Conservation (phyloP, 2,888 invertebrate species). For the Apamea crenata region DNA sequence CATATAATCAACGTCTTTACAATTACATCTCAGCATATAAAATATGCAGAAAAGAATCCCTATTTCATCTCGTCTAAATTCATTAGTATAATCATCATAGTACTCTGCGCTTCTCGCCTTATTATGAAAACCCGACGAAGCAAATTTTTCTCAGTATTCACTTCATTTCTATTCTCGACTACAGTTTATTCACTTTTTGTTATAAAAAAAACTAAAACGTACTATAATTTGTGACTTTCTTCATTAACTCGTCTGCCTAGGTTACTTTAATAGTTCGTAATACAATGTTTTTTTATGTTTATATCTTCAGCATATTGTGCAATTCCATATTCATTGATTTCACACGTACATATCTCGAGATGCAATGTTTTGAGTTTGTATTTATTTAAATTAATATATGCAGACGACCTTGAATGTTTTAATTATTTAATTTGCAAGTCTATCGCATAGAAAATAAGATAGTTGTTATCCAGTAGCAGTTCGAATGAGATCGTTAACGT, state of each 20-base stretch:
- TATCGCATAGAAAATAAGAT: slow-evolving; percentile 17
- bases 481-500: slow-evolving; percentile 47
- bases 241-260: background rate
- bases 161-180: slow-evolving; percentile 55
- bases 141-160: slow-evolving; percentile 57
- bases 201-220: slow-evolving; percentile 24
- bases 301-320: slow-evolving; percentile 20
- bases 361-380: slow-evolving; percentile 12
- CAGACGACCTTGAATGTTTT: slow-evolving; percentile 24
- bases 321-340: slow-evolving; percentile 14
- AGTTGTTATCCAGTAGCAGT: slow-evolving; percentile 35
- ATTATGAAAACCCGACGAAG: slow-evolving; percentile 48
- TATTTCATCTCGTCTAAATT: slow-evolving; percentile 56
- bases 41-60: background rate
- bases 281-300: slow-evolving; percentile 18
- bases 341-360: background rate
- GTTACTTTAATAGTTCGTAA: slow-evolving; percentile 13
- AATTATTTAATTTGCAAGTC: slow-evolving; percentile 36
- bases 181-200: slow-evolving; percentile 44
- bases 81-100: slow-evolving; percentile 52
- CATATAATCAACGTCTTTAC: background rate
- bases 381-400: slow-evolving; percentile 8
- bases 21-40: background rate
- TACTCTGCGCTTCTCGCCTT: slow-evolving; percentile 41
- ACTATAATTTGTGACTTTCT: slow-evolving; percentile 25